phyloP scores from a whole-genome alignment of 2,888 invertebrate species.

The Eupithecia vulgata region DNA sequence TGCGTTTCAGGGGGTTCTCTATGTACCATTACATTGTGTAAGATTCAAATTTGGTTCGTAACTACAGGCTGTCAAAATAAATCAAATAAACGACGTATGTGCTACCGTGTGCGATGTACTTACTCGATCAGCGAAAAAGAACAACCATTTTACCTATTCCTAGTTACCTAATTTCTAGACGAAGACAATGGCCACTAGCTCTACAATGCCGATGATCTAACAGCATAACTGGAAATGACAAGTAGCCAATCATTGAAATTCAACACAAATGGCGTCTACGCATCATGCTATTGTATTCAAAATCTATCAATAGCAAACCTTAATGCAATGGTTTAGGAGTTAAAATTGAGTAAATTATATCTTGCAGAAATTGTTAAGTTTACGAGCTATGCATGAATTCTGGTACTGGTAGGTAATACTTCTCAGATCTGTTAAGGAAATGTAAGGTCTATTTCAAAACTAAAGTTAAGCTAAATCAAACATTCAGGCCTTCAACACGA shows the following conservation, averaged over 20 bases:
- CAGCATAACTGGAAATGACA: slow-evolving; percentile 28
- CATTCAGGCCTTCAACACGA: not conserved
- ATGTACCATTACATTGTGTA: too few relatives aligned
- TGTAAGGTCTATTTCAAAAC: not conserved
- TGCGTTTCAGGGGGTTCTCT: too few relatives aligned
- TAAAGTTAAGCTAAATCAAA: not conserved
- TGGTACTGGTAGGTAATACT: not conserved
- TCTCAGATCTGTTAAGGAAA: not conserved
- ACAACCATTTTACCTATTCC: not conserved
- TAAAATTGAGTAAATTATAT: not conserved
- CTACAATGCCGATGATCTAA: slow-evolving; percentile 19
- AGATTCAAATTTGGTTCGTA: too few relatives aligned
- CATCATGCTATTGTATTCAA: slow-evolving; percentile 28
- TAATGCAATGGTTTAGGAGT: slow-evolving; percentile 7
- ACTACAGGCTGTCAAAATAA: too few relatives aligned
- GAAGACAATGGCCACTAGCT: not conserved
- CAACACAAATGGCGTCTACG: slow-evolving; percentile 29
- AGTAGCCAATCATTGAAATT: slow-evolving; percentile 39
- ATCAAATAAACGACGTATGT: not conserved
- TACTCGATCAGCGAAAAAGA: not conserved
- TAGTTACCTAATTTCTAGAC: not conserved
- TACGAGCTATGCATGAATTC: not conserved
- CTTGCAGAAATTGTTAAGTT: slow-evolving; percentile 11
- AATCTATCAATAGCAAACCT: slow-evolving; percentile 22
- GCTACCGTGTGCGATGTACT: not conserved